phyloP scores from a whole-genome alignment of 2,797 vertebrate species.

The Eupleurogrammus muticus region DNA sequence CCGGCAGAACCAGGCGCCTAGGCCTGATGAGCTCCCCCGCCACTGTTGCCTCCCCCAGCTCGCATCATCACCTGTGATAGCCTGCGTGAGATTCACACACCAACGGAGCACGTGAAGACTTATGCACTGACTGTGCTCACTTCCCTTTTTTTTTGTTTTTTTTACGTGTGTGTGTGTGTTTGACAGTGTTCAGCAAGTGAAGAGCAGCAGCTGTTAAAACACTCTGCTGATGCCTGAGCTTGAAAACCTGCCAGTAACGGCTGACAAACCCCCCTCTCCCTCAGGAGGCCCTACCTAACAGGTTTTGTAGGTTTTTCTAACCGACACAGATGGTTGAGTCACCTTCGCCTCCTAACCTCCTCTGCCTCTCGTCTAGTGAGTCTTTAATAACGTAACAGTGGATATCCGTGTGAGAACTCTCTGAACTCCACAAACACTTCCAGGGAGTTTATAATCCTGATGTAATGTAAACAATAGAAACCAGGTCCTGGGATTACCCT shows the following conservation, averaged over 20 bases:
- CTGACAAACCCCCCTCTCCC: slow-evolving; percentile 60
- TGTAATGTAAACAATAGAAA: slow-evolving; percentile 55
- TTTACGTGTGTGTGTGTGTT: slow-evolving; percentile 38
- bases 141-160: slow-evolving; percentile 53
- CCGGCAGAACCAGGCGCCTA: slow-evolving; percentile 26
- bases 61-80: slow-evolving; percentile 48
- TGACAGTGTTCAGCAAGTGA: slow-evolving; percentile 50
- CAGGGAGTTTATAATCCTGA: slow-evolving; percentile 47
- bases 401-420: slow-evolving; percentile 24
- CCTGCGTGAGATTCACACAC: slow-evolving; percentile 36
- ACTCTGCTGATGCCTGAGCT: slow-evolving; percentile 73
- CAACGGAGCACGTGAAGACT: slow-evolving; percentile 47
- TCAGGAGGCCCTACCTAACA: slow-evolving; percentile 69
- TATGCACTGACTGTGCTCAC: slow-evolving; percentile 41
- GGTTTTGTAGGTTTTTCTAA: slow-evolving; percentile 77
- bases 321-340: slow-evolving; percentile 67
- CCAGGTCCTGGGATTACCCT: slow-evolving; percentile 41
- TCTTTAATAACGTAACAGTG: slow-evolving; percentile 36
- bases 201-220: slow-evolving; percentile 83
- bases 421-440: slow-evolving; percentile 33
- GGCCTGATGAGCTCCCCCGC: slow-evolving; percentile 64
- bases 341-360: slow-evolving; percentile 47
- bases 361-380: slow-evolving; percentile 29
- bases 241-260: slow-evolving; percentile 84
- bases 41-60: slow-evolving; percentile 27